Percentiles rank a stretch among this genome's conserved stretches.
phyloP scores from a whole-genome alignment of 2,113 vertebrate species.

The Myotis brandtii region DNA sequence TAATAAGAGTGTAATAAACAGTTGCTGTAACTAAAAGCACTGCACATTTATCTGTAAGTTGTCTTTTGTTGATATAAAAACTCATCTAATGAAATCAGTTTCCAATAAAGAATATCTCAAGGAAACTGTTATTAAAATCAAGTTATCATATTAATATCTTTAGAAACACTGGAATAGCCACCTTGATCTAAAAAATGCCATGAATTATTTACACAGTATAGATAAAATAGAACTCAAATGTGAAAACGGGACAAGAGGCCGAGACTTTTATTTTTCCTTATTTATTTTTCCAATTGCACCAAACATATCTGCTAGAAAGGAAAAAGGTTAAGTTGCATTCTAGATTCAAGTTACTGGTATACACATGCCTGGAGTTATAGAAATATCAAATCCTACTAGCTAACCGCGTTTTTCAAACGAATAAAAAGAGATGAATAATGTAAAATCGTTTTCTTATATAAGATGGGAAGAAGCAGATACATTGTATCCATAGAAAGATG shows the following conservation, averaged over 20 bases:
- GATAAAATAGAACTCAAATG: background rate
- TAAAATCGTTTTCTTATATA: slow-evolving; percentile 2
- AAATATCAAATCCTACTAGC: slow-evolving; percentile 2
- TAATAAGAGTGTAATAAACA: background rate
- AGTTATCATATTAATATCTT: background rate
- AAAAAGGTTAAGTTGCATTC: background rate
- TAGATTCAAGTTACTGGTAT: background rate
- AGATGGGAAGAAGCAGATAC: background rate
- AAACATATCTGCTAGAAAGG: background rate
- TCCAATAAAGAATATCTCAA: background rate
- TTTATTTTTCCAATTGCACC: background rate
- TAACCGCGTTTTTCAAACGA: slow-evolving; percentile 36
- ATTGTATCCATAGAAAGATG: background rate
- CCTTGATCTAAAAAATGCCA: background rate
- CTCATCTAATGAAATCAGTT: background rate
- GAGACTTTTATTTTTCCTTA: background rate
- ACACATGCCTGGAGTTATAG: background rate
- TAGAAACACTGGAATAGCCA: background rate
- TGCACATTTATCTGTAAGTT: background rate
- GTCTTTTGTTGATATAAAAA: background rate
- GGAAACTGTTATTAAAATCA: background rate
- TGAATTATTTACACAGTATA: background rate
- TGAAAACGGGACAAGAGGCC: background rate
- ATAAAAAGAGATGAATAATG: slow-evolving; percentile 41
- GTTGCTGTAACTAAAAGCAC: background rate